These are phyloP conservation scores for Setophaga coronata DNA, from an alignment of 2,113 vertebrate species.

Conservation along the genomic window DNA sequence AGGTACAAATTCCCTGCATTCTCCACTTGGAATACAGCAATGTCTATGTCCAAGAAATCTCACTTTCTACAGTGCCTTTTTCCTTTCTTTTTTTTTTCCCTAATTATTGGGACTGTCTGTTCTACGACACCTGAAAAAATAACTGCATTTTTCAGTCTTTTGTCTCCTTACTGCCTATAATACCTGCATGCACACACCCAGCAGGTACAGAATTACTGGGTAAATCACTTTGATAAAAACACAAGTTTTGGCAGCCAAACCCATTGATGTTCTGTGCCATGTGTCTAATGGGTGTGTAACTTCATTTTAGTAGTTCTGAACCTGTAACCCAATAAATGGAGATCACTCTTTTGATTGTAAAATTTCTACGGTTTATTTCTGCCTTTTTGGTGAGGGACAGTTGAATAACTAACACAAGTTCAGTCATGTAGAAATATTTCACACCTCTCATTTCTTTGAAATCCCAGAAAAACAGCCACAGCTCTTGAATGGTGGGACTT, in stretches of 20 bases:
- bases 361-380: background rate
- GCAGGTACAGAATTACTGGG: background rate
- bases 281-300: background rate
- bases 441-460: background rate
- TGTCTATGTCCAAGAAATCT: background rate
- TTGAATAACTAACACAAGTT: background rate
- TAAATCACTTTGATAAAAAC: background rate
- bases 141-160: background rate
- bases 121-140: background rate
- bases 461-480: background rate
- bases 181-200: background rate
- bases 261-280: background rate
- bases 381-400: background rate
- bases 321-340: background rate
- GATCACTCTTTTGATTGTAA: background rate
- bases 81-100: background rate
- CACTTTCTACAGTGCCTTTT: background rate
- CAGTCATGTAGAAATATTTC: background rate
- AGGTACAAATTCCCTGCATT: background rate
- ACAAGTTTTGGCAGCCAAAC: background rate
- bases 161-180: background rate
- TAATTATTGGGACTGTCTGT: background rate
- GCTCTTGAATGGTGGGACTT: background rate
- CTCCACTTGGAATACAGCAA: background rate
- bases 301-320: background rate